Conservation (phyloP, 2,888 invertebrate genomes). For the Strigamia maritima region DNA sequence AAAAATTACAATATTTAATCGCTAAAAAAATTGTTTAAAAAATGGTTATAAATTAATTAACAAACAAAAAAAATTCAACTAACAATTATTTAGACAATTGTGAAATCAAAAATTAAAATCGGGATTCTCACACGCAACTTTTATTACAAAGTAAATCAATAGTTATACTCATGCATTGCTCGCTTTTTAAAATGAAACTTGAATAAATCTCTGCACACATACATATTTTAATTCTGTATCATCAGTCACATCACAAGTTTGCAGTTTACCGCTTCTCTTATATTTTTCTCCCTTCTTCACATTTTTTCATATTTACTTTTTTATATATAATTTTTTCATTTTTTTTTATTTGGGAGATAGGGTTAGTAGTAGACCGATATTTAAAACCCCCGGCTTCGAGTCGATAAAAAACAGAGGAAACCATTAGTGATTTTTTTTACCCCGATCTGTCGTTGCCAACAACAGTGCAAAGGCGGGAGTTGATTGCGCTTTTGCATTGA, state of each 20-base stretch:
- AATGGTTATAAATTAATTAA: too few species aligned
- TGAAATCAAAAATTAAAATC: neutral
- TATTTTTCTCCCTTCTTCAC: too few species aligned
- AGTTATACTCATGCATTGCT: neutral
- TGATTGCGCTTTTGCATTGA: neutral
- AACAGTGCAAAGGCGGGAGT: neutral
- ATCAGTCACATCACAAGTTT: neutral
- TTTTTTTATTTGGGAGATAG: neutral
- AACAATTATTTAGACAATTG: too few species aligned
- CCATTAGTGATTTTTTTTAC: neutral
- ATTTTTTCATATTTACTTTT: too few species aligned
- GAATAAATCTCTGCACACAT: neutral
- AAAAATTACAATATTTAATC: too few species aligned
- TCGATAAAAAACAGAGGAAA: neutral
- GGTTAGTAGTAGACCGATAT: neutral
- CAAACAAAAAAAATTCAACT: too few species aligned
- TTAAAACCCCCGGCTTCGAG: neutral
- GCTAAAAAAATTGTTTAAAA: too few species aligned
- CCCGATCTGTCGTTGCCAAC: neutral
- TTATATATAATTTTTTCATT: neutral
- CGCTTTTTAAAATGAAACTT: neutral
- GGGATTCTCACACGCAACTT: neutral
- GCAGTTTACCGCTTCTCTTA: too few species aligned
- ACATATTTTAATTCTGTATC: neutral
- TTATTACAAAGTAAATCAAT: neutral